These are phyloP conservation scores for Achatina immaculata DNA, from an alignment of 1,140 invertebrate genomes.

Conservation along the genomic window DNA sequence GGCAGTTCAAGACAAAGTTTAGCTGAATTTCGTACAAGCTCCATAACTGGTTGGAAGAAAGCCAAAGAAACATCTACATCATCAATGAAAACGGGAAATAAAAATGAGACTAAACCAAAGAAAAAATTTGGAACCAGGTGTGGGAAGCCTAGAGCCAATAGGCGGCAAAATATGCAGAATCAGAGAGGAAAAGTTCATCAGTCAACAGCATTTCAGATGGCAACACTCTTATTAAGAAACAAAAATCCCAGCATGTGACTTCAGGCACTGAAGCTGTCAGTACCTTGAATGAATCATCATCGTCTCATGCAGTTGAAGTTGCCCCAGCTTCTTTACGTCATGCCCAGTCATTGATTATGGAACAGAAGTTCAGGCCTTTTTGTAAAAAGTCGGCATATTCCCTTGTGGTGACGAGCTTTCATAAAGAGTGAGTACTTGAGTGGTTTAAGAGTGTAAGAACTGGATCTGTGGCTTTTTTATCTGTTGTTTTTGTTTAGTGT, in stretches of 20 bases:
- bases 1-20: slow-evolving; percentile 4
- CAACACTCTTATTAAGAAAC: background rate
- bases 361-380: background rate
- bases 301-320: background rate
- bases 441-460: background rate
- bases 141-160: too few species aligned
- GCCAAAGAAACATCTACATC: background rate
- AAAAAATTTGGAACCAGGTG: background rate
- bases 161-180: background rate
- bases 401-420: slow-evolving; percentile 63
- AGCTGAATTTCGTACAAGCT: slow-evolving; percentile 10
- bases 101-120: background rate
- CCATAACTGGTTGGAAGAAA: background rate
- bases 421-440: slow-evolving; percentile 54
- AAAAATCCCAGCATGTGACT: background rate
- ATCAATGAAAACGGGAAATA: background rate
- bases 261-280: background rate
- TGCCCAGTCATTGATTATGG: slow-evolving; percentile 27
- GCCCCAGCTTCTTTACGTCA: slow-evolving; percentile 7
- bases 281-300: background rate
- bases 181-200: background rate
- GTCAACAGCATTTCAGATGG: background rate
- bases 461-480: background rate
- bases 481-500: too few species aligned
- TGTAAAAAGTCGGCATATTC: slow-evolving; percentile 25